These are phyloP conservation scores for Eugnorisma glareosa DNA, from an alignment of 2,888 invertebrate genomes.

Conservation along the genomic window DNA sequence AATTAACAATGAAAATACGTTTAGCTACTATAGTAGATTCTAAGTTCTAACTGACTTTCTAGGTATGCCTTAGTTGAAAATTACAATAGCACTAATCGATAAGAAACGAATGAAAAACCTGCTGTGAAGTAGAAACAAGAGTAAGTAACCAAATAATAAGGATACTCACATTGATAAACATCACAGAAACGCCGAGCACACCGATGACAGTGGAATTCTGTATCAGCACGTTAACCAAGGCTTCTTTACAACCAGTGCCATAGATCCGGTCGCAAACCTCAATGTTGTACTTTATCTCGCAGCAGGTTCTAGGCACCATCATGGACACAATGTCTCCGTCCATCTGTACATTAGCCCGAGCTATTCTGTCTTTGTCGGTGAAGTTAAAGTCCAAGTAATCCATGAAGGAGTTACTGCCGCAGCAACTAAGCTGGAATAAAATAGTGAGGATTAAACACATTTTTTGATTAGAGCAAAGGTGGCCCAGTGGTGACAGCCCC, in stretches of 20 bases:
- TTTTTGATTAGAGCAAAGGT: too few species aligned
- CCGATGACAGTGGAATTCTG: conserved; percentile 85
- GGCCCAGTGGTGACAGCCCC: too few species aligned
- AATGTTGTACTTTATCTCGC: conserved; percentile 65
- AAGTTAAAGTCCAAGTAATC: conserved; percentile 81
- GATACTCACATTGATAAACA: conserved; percentile 84
- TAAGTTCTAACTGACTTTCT: neutral
- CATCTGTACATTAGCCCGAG: conserved; percentile 71
- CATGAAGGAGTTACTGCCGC: conserved; percentile 80
- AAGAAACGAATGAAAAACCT: conserved; percentile 1
- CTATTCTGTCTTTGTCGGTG: conserved; percentile 75
- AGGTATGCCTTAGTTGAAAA: too few species aligned
- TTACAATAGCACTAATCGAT: neutral
- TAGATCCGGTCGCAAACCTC: conserved; percentile 75
- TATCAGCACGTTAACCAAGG: conserved; percentile 76
- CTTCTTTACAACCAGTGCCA: conserved; percentile 77
- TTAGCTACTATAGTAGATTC: neutral
- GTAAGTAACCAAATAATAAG: conserved; percentile 22
- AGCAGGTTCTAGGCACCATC: conserved; percentile 80
- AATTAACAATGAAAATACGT: neutral
- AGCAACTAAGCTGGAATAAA: conserved; percentile 81
- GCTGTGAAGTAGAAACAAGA: neutral
- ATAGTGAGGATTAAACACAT: neutral
- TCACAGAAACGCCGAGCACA: conserved; percentile 86
- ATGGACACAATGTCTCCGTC: conserved; percentile 71